Evolutionary conservation across 35 echinoderm and acorn worm genomes (phyloP), one percentile per base, ranked within the genome.

Genomic region (Acanthaster planci): DNA sequence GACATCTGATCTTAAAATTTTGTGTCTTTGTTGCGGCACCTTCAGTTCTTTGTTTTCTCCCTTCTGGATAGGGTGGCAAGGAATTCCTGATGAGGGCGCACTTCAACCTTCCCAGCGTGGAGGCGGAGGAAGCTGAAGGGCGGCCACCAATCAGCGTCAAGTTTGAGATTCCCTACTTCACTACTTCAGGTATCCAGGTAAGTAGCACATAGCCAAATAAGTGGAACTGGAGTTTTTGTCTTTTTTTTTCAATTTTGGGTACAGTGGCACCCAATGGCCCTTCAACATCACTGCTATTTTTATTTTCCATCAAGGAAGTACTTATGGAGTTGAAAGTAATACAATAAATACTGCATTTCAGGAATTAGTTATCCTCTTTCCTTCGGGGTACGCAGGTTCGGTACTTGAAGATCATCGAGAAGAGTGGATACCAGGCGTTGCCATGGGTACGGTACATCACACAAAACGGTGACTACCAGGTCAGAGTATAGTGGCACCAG

Each of bases 141-240:
- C 84, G 88, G 37, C 96, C 96, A 82, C 96, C 96, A 35, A 99
- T 99, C 51, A 86, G 80, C 19, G 92, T 93, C 67, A 90, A 90
- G 57, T 99, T 99, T 94, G 96, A 99, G 77, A 99, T 99, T 87
- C 96, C 96, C 21, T 99, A 99, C 82, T 99, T 99, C 89, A 99
- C 96, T 16, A 99, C 96, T 30, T 99, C 96, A 1, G 95, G 96
- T 75, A 99, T 99, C 52, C 96, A 99, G 92, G 92, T 93, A 82
- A 42, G 92, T 83, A 6, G 31, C 29, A 34, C 14, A 7, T 37
- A 54, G 14, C 2, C 2, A 26, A 29, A n/a, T 36, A 6, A 29
- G 6, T 5, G 23, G 9, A 29, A 1, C 1, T 31, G 10, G 31
- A 17, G 17, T 19, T 7, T 52, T 47, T 82, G 39, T 54, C 15